Percentiles rank a stretch among this genome's conserved stretches.
Evolutionary conservation across 2,797 vertebrate genomes (phyloP).

Genomic region (Synanceia verrucosa): DNA sequence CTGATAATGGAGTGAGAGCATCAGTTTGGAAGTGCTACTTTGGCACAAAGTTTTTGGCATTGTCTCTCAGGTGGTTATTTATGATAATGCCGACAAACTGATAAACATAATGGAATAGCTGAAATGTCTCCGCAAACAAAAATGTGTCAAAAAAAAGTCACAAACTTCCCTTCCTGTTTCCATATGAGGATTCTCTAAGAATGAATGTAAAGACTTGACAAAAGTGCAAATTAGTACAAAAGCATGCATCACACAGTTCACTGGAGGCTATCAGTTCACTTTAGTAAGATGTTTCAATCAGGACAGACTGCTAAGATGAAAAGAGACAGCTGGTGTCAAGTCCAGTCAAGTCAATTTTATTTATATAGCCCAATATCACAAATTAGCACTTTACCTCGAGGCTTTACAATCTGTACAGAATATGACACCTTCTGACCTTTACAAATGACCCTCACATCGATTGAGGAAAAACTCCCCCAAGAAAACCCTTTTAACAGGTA

Average conservation of each 20-base stretch:
- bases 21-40: constrained; percentile 19
- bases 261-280: constrained; percentile 17
- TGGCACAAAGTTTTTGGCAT: constrained; percentile 17
- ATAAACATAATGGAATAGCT: constrained; percentile 2
- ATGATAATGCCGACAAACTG: neutral
- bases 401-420: too few relatives aligned
- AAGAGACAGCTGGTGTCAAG: too few relatives aligned
- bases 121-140: constrained; percentile 1
- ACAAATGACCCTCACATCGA: too few relatives aligned
- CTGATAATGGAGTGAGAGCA: constrained; percentile 23
- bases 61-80: constrained; percentile 22
- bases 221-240: constrained; percentile 13
- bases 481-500: too few relatives aligned
- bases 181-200: neutral
- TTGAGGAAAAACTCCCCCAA: too few relatives aligned
- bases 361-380: too few relatives aligned
- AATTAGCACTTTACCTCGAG: too few relatives aligned
- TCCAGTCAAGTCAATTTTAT: too few relatives aligned
- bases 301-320: too few relatives aligned
- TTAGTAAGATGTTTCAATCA: too few relatives aligned
- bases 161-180: neutral
- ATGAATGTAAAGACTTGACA: neutral
- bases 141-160: neutral
- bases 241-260: neutral
- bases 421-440: too few relatives aligned